These are phyloP conservation scores for Anarhynchus alexandrinus DNA, from an alignment of 2,113 vertebrate species.

Conservation along the genomic window DNA sequence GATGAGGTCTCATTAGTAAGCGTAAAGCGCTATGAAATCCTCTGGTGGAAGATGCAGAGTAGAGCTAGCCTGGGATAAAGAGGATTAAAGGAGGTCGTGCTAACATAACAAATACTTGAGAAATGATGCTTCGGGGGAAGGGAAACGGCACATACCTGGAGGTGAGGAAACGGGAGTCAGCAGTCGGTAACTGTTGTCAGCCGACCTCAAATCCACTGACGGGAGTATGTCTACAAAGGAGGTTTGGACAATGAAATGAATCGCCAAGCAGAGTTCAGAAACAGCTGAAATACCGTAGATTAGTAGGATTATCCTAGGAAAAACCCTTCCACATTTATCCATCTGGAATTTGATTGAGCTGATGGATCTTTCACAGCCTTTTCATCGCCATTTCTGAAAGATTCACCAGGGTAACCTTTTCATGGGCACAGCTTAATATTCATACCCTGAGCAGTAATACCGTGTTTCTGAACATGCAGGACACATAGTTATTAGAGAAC, in stretches of 20 bases:
- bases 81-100: slow-evolving; percentile 2
- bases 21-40: slow-evolving; percentile 8
- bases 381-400: background rate
- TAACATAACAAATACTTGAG: slow-evolving; percentile 19
- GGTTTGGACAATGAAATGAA: background rate
- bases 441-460: background rate
- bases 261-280: background rate
- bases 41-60: slow-evolving; percentile 14
- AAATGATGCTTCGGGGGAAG: background rate
- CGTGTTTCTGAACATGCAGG: background rate
- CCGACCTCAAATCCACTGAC: background rate
- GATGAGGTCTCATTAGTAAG: slow-evolving; percentile 36
- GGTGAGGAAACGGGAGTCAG: background rate
- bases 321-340: background rate
- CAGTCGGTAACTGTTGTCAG: background rate
- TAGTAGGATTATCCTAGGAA: background rate
- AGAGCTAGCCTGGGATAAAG: slow-evolving; percentile 1
- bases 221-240: background rate
- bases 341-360: background rate
- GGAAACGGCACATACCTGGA: background rate
- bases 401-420: background rate
- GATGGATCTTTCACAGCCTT: background rate
- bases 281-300: background rate
- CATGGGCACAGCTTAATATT: background rate
- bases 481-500: background rate